These are phyloP conservation scores for Exephanes ischioxanthus DNA, from an alignment of 2,888 invertebrate genomes.

Conservation along the genomic window DNA sequence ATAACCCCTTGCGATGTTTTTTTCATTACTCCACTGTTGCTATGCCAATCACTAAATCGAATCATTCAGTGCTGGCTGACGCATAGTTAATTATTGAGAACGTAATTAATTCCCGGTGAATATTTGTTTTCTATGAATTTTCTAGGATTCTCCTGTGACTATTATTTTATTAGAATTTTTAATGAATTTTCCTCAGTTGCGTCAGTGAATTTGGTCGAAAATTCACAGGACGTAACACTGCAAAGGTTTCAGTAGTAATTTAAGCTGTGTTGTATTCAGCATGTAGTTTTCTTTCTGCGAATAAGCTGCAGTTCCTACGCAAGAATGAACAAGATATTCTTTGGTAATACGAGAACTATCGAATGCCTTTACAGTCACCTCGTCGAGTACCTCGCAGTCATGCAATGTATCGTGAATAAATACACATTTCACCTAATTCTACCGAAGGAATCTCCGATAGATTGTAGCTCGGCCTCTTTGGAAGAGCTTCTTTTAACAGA, in stretches of 20 bases:
- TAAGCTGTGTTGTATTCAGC: not conserved
- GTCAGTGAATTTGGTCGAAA: too few relatives aligned
- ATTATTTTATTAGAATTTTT: too few relatives aligned
- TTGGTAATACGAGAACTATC: not conserved
- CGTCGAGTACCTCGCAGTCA: not conserved
- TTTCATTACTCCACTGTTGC: too few relatives aligned
- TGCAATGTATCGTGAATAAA: not conserved
- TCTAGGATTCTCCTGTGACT: too few relatives aligned
- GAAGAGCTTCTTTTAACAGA: not conserved
- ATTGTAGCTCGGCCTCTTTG: not conserved
- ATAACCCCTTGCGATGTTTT: too few relatives aligned
- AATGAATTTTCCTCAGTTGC: too few relatives aligned
- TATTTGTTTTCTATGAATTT: too few relatives aligned
- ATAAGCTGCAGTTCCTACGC: not conserved
- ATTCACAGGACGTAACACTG: not conserved
- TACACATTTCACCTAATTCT: not conserved
- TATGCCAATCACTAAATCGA: too few relatives aligned
- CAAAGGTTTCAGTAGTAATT: not conserved
- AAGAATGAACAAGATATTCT: not conserved
- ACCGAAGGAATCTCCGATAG: not conserved
- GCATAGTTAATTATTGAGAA: not conserved
- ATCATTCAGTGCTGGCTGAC: too few relatives aligned
- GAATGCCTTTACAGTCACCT: not conserved
- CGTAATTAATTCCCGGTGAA: not conserved
- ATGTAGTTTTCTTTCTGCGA: not conserved